These are phyloP conservation scores for Colossoma macropomum DNA, from an alignment of 2,113 vertebrate species.

Conservation along the genomic window DNA sequence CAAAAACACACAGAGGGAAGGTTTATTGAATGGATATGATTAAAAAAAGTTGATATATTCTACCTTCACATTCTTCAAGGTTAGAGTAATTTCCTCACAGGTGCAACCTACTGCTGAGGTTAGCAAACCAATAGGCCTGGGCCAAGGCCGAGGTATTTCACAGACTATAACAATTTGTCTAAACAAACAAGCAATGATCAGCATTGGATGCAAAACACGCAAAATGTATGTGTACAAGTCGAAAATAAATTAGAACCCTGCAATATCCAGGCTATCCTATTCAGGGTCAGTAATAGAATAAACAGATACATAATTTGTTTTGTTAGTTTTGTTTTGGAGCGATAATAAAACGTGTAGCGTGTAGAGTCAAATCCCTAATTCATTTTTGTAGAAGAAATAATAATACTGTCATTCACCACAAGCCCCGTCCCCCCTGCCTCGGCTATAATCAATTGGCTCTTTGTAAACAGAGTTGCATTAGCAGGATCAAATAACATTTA, in stretches of 20 bases:
- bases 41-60: background rate
- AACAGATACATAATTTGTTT: slow-evolving; percentile 3
- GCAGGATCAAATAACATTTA: background rate
- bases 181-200: background rate
- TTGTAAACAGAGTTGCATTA: slow-evolving; percentile 22
- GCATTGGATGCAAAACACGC: background rate
- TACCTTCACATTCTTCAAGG: background rate
- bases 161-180: background rate
- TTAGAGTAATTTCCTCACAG: background rate
- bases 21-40: too few relatives aligned
- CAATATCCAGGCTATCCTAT: background rate
- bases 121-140: background rate
- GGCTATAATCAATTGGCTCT: slow-evolving; percentile 7
- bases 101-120: background rate
- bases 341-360: background rate
- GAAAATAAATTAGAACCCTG: background rate
- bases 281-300: slow-evolving; percentile 15
- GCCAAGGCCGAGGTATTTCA: background rate
- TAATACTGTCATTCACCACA: background rate
- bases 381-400: slow-evolving; percentile 11
- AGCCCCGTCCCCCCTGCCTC: background rate
- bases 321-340: background rate
- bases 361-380: background rate
- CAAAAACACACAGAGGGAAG: too few relatives aligned
- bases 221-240: background rate